Evolutionary conservation across 2,797 vertebrate species (phyloP).

Genomic region (Columba guinea): DNA sequence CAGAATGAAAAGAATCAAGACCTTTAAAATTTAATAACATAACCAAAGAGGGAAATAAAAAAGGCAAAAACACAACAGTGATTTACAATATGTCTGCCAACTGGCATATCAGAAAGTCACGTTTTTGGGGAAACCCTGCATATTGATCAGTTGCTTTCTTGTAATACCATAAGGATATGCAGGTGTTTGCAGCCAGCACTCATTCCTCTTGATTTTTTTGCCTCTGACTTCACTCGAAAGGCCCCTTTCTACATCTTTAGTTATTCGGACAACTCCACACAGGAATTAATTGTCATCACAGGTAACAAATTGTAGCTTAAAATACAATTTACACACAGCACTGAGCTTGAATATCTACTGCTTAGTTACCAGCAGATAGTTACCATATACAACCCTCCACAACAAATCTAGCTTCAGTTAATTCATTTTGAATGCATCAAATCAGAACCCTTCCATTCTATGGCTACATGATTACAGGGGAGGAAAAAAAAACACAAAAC

Average conservation of each 20-base stretch:
- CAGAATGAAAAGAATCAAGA: neutral
- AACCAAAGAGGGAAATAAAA: fast-evolving
- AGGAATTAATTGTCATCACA: neutral
- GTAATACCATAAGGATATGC: neutral
- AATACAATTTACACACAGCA: neutral
- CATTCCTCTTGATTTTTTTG: neutral
- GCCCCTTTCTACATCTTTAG: neutral
- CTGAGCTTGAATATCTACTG: neutral
- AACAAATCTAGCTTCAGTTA: neutral
- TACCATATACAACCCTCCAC: neutral
- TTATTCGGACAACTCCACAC: neutral
- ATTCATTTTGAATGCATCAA: neutral
- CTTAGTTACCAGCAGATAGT: neutral
- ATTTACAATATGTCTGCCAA: neutral
- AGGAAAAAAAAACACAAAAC: neutral
- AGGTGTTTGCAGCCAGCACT: neutral
- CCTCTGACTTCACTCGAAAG: neutral
- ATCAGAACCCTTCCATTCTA: neutral
- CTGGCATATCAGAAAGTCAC: neutral
- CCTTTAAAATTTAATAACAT: neutral
- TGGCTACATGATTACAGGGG: neutral
- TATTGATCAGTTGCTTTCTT: neutral
- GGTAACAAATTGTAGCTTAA: neutral
- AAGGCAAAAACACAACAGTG: fast-evolving
- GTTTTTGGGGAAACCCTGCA: neutral